Conservation (phyloP, 1,140 invertebrate genomes). For the Meloidogyne chitwoodi region DNA sequence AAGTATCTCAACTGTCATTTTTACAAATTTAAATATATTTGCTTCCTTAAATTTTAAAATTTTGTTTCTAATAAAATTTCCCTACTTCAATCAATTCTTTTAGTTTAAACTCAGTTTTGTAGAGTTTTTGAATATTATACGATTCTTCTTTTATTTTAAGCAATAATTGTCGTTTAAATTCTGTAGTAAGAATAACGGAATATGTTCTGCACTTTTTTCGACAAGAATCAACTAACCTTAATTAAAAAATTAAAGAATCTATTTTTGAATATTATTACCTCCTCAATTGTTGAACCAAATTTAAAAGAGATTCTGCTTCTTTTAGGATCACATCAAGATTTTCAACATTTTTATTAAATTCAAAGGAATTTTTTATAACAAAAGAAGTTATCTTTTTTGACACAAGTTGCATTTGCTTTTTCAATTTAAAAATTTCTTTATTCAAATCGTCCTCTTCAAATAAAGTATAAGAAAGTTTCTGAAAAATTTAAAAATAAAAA, state of each 20-base stretch:
- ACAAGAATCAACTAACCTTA: slow-evolving; percentile 10
- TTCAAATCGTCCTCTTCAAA: slow-evolving; percentile 40
- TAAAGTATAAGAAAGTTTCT: slow-evolving; percentile 34
- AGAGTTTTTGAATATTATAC: slow-evolving; percentile 22
- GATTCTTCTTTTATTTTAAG: slow-evolving; percentile 22
- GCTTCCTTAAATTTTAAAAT: slow-evolving; percentile 38
- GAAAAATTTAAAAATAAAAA: neutral
- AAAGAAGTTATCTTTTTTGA: slow-evolving; percentile 43
- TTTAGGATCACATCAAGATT: slow-evolving; percentile 28
- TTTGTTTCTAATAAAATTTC: neutral
- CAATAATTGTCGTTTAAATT: slow-evolving; percentile 27
- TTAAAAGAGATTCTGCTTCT: slow-evolving; percentile 26
- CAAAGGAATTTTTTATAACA: slow-evolving; percentile 35
- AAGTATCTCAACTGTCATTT: slow-evolving; percentile 48
- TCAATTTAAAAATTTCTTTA: slow-evolving; percentile 41
- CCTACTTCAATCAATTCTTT: slow-evolving; percentile 37
- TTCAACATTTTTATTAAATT: slow-evolving; percentile 35
- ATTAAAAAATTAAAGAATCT: neutral
- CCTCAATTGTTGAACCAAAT: slow-evolving; percentile 23
- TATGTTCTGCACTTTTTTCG: slow-evolving; percentile 12
- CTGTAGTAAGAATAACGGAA: slow-evolving; percentile 29
- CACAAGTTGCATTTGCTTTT: slow-evolving; percentile 44
- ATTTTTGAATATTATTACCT: slow-evolving; percentile 25
- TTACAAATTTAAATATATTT: slow-evolving; percentile 49
- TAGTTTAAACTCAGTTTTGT: slow-evolving; percentile 33